Evolutionary conservation across 2,113 vertebrate species (phyloP), one percentile per base, ranked within the genome.

Genomic region (Reinhardtius hippoglossoides): DNA sequence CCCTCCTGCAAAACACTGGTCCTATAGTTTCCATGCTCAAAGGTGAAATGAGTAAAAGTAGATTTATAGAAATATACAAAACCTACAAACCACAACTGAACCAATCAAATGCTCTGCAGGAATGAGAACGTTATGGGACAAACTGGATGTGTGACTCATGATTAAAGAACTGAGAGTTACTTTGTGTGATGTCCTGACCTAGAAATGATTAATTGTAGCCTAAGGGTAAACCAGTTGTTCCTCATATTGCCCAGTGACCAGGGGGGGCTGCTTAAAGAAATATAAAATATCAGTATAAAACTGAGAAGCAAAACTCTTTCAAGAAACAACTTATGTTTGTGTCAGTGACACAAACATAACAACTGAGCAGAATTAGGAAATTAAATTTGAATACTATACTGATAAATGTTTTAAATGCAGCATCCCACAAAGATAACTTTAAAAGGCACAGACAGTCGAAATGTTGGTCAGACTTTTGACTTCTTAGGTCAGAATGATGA

Each of bases 191-290:
- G 50, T n/a, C 50, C 50, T 54, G 50, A 54, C 18, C 18, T 54
- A 54, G 18, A 54, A 54, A 54, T 54, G 20, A n/a, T 54, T 9
- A 9, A 54, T n/a, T 54, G 50, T 9, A 54, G 7, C 50, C 20
- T 14, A 23, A 23, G 9, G 20, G 27, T 58, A 31, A 76, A 71
- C 46, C 61, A 55, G 61, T 76, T 67, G 24, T 23, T 8, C 48
- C 13, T 44, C 21, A 44, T 15, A 2, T 2, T 50, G 21, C 9
- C 21, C n/a, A 5, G 2, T 50, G 27, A 46, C 40, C 20, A 74
- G 57, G 52, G 26, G 75, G 16, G 55, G 69, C 20, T 60, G 50
- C 12, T 52, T 3, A 60, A 73, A 54, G 50, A 54, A n/a, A 57
- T 23, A n/a, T 57, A 9, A 55, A 12, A 23, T 37, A 37, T 37